Conservation (phyloP, 2,888 invertebrate genomes). For the Ptychoptera contaminata region DNA sequence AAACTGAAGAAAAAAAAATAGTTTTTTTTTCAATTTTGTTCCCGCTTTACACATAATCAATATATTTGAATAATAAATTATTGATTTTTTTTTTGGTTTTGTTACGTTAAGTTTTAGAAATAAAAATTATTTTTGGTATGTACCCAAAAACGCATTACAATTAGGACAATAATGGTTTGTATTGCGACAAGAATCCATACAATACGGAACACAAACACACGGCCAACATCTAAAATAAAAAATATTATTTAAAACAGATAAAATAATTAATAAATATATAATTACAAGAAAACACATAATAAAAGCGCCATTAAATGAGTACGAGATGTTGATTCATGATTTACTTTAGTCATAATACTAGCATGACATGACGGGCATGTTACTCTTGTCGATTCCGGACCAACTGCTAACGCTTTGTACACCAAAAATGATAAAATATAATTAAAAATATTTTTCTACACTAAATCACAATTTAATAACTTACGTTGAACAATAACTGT, state of each 20-base stretch:
- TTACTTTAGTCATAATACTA: slow-evolving; percentile 25
- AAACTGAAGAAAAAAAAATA: too few relatives aligned
- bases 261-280: slow-evolving; percentile 1
- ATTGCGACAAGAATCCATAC: slow-evolving; percentile 30
- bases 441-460: too few relatives aligned
- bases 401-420: slow-evolving; percentile 10
- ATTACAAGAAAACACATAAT: slow-evolving; percentile 14
- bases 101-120: too few relatives aligned
- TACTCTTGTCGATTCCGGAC: slow-evolving; percentile 22
- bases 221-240: slow-evolving; percentile 31
- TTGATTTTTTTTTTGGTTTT: too few relatives aligned
- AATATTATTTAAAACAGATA: not conserved
- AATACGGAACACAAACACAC: slow-evolving; percentile 33
- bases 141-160: slow-evolving; percentile 32
- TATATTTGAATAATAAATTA: too few relatives aligned
- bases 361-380: slow-evolving; percentile 30
- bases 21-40: too few relatives aligned
- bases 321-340: slow-evolving; percentile 12
- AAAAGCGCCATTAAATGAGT: slow-evolving; percentile 12
- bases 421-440: too few relatives aligned
- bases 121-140: slow-evolving; percentile 19
- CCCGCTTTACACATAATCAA: too few relatives aligned
- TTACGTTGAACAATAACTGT: too few relatives aligned
- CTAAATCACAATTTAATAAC: too few relatives aligned
- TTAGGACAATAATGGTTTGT: slow-evolving; percentile 34